Base-by-base conservation (phyloP, 2,113 vertebrate genomes). In the Callaeas wilsoni region DNA sequence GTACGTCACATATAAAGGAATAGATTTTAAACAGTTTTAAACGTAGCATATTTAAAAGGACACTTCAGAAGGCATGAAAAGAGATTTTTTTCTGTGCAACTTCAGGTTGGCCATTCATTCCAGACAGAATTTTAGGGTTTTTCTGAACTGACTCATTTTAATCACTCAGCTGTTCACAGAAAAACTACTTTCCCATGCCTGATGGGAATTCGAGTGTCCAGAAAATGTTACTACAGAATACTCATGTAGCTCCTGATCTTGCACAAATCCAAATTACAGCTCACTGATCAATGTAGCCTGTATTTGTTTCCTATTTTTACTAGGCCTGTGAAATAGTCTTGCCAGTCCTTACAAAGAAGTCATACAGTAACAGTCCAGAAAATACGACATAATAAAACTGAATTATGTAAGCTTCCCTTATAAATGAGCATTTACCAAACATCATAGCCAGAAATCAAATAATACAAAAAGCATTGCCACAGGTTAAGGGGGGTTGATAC, bases 1-100 rank as follows among this genome's bases (percentile, higher is more conserved):
- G 6, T 13, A 42, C 0, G 0, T 42, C 69, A 63, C 10, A 37
- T 14, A 64, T 4, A 53, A 56, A 56, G 15, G 1, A 77, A 8
- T 35, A 5, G 2, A 33, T 8, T 77, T 39, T 35, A 68, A 65
- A 74, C 22, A 50, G 25, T 41, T 74, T 52, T 52, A 55, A 84
- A 46, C 10, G 26, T 16, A 84, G 23, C 10, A 44, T 16, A 67
- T 32, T 81, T 67, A 33, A 79, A 86, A 77, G 46, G 37, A 70
- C 12, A 41, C 12, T 49, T 67, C 7, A 4, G 19, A 86, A 80
- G 19, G 49, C 7, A 64, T 2, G 22, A 7, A n/a, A 60, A 32
- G 13, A n/a, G 10, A 0, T n/a, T 16, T 37, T 53, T 39, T 59
- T n/a, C n/a, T 32, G 19, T 11, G 35, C n/a, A 76, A 60, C 12